Percentiles rank a stretch among this genome's conserved stretches.
phyloP scores from a whole-genome alignment of 2,113 vertebrate genomes.

The Cephalopterus ornatus region DNA sequence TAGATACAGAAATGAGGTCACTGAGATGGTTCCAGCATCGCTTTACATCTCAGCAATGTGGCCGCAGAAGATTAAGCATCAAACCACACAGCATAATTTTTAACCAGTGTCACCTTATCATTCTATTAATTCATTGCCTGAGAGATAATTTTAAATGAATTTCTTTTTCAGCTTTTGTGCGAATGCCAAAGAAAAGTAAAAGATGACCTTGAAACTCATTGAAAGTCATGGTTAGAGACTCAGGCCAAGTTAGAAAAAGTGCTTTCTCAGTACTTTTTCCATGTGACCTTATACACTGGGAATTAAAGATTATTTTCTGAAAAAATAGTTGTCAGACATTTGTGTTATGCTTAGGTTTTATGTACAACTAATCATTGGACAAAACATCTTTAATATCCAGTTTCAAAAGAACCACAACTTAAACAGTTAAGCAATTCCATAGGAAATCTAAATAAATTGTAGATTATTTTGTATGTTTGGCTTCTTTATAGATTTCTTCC shows the following conservation, averaged over 20 bases:
- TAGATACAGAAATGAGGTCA: not conserved
- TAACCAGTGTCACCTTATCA: constrained; percentile 21
- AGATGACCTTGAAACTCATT: constrained; percentile 23
- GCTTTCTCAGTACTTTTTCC: not conserved
- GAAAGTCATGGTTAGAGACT: not conserved
- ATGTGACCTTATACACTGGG: not conserved
- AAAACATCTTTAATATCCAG: not conserved
- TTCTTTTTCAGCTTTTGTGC: constrained; percentile 21
- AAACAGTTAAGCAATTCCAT: not conserved
- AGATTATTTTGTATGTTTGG: not conserved
- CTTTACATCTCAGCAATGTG: constrained; percentile 10
- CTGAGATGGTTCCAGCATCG: not conserved
- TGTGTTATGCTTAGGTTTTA: not conserved
- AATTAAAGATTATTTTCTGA: not conserved
- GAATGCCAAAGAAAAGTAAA: constrained; percentile 26
- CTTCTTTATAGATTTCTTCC: not conserved
- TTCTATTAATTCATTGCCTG: not conserved
- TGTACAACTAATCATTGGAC: not conserved
- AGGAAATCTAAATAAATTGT: not conserved
- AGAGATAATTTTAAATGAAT: constrained; percentile 31
- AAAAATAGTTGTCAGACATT: not conserved
- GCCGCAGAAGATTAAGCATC: constrained; percentile 37
- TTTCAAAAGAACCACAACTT: not conserved
- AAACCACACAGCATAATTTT: constrained; percentile 12
- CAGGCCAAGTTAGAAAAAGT: not conserved